Percentiles rank a stretch among this genome's conserved stretches.
These are phyloP conservation scores for Eclectus roratus DNA, from an alignment of 2,113 vertebrate genomes.

Conservation along the genomic window DNA sequence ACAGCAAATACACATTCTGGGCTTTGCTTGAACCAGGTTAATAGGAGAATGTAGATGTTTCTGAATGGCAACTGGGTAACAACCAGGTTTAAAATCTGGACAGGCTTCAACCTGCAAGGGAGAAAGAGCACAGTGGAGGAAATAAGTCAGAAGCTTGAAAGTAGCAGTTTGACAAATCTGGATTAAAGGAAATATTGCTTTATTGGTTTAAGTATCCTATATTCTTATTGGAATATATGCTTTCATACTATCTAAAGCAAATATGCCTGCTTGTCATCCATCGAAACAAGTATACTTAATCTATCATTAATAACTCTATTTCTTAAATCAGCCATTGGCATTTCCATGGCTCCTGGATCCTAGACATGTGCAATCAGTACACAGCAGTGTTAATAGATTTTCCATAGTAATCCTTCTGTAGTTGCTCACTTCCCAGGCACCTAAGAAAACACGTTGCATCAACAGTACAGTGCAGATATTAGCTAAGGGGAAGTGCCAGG, in stretches of 20 bases:
- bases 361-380: not conserved
- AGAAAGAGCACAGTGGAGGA: not conserved
- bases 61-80: not conserved
- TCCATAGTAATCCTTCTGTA: not conserved
- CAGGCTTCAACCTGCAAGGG: not conserved
- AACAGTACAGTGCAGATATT: not conserved
- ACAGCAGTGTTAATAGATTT: not conserved
- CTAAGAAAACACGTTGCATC: not conserved
- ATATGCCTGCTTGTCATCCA: not conserved
- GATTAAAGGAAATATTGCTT: not conserved
- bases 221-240: not conserved
- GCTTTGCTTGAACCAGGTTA: not conserved
- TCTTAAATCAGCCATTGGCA: not conserved
- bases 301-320: not conserved
- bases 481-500: not conserved
- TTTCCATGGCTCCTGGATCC: not conserved
- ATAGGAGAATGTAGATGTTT: not conserved
- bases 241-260: slow-evolving; percentile 1
- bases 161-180: not conserved
- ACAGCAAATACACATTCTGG: not conserved
- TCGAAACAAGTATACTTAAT: not conserved
- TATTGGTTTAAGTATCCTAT: not conserved
- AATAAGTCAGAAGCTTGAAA: not conserved
- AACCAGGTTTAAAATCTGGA: not conserved
- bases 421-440: not conserved